A percentile compares a stretch with the other conserved stretches of the same genome.
These are phyloP conservation scores for Sitta europaea DNA, from an alignment of 2,113 vertebrate species.

Conservation along the genomic window DNA sequence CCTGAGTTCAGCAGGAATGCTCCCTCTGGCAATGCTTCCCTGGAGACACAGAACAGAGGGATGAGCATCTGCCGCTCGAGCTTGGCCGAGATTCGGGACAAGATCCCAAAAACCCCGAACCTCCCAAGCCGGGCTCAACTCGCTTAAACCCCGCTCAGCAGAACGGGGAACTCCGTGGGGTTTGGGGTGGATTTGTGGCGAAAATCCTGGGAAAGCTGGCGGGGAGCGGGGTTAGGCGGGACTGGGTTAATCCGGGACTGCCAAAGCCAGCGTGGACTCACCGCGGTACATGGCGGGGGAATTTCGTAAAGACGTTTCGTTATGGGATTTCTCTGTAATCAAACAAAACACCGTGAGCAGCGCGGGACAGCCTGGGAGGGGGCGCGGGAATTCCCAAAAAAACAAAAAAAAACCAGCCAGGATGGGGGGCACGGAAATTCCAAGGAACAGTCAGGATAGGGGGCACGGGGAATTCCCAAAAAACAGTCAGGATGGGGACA, in stretches of 20 bases:
- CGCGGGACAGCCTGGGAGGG: background rate
- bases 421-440: accelerated
- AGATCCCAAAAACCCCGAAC: background rate
- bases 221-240: constrained; percentile 74
- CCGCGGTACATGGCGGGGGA: constrained; percentile 88
- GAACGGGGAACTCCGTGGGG: accelerated
- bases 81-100: too few relatives aligned
- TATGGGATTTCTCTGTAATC: constrained; percentile 89
- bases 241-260: constrained; percentile 55
- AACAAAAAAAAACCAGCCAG: background rate
- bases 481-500: background rate
- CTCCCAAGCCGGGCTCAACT: background rate
- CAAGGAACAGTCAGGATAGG: too few relatives aligned
- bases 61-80: background rate
- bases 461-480: background rate
- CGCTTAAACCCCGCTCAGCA: accelerated
- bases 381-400: background rate
- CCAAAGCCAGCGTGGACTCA: constrained; percentile 80
- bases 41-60: background rate
- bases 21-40: background rate
- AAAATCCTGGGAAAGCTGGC: background rate
- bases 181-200: accelerated
- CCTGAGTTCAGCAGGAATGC: background rate
- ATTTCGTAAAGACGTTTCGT: constrained; percentile 88
- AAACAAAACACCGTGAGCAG: constrained; percentile 78